Base-by-base conservation (phyloP, 2,888 invertebrate species). In the Xestia rhomboidea region DNA sequence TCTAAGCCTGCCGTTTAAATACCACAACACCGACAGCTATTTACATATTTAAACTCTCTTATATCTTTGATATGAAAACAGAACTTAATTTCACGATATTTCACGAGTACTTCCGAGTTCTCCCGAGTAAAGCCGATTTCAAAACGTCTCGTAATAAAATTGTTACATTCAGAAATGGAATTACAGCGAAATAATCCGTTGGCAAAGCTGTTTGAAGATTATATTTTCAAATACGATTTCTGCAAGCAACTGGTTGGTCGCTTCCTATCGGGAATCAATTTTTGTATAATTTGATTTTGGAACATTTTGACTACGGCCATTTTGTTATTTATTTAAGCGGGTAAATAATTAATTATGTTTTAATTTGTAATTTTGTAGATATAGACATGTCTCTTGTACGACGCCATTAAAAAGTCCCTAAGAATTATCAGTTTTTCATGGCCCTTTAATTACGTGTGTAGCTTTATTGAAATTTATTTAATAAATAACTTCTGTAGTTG, bases 161-260 rank as follows among this genome's bases (percentile, higher is more conserved):
- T 82, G 66, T 68, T 64, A 71, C 57, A 73, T 83, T 82, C 68
- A 73, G 51, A 68, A 82, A 82, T 76, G 68, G 64, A 81, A 73
- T 85, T 63, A 73, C 60, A 73, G 68, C 68, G 64, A 68, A 82
- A 82, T 82, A 83, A 85, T 82, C 83, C 68, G 71, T 34, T 66
- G 71, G 34, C n/a, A 78, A 82, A 82, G 66, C 83, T 70, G 72
- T 78, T 86, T 51, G 66, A 44, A 64, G 69, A 75, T 78, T 85
- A 51, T 66, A 85, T 83, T 85, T 85, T 82, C 74, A 82, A 83
- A 77, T 81, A 73, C 41, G 68, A 73, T 69, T 66, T 46, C n/a
- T 60, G 57, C 18, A 46, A 78, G 71, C 63, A 69, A 84, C 84
- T 84, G 73, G 77, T 73, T 63, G 70, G 62, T 49, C 64, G 69